Conservation (phyloP, 2,888 invertebrate species). For the Meandrusa payeni region DNA sequence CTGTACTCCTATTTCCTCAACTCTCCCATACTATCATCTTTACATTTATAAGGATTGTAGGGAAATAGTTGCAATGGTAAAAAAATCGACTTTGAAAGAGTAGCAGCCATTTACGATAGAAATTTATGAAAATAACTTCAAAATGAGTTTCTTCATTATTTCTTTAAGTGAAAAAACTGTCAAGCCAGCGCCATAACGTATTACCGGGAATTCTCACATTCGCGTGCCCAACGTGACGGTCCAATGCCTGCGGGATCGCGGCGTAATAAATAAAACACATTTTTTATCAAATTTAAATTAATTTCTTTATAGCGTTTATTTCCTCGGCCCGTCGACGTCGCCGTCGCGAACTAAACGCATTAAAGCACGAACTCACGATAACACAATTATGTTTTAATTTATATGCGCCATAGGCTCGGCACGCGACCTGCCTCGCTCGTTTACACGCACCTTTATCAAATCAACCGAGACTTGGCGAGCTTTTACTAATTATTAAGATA, state of each 20-base stretch:
- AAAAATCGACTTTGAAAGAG: no score
- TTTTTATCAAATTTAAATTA: conserved; percentile 36
- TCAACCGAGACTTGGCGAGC: conserved; percentile 62
- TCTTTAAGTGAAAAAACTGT: conserved; percentile 12
- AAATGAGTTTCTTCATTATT: conserved; percentile 14
- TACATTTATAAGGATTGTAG: no score
- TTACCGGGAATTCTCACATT: conserved; percentile 21
- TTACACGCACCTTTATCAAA: conserved; percentile 74
- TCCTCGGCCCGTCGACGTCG: conserved; percentile 36
- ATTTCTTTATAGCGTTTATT: conserved; percentile 43
- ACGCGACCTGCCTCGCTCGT: conserved; percentile 56
- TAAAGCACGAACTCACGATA: conserved; percentile 77
- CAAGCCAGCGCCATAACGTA: conserved; percentile 13
- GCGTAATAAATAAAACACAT: conserved; percentile 24
- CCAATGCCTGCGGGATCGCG: conserved; percentile 17
- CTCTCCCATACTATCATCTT: no score
- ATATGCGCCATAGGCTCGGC: conserved; percentile 67
- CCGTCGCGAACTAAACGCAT: conserved; percentile 55
- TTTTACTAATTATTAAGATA: conserved; percentile 79
- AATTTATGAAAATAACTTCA: no score
- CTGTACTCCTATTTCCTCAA: no score
- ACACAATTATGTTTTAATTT: conserved; percentile 80
- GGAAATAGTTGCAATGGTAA: no score
- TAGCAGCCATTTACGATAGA: no score
- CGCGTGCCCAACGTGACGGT: conserved; percentile 17